These are phyloP conservation scores for Leptopilina clavipes DNA, from an alignment of 1,140 invertebrate genomes.

Conservation along the genomic window DNA sequence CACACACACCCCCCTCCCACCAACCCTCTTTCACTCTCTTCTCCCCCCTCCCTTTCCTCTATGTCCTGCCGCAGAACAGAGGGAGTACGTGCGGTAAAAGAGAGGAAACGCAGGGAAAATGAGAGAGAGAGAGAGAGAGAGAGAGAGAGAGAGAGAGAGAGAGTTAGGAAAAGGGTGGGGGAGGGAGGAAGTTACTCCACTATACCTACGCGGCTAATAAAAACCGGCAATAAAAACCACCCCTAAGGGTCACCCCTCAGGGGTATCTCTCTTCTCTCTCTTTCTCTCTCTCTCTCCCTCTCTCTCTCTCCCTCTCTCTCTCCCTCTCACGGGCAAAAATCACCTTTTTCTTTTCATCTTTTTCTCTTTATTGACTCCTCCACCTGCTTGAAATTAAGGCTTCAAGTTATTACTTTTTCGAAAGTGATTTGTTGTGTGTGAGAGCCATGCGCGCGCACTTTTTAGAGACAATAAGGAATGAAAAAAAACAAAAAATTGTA, in stretches of 20 bases:
- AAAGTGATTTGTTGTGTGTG: background rate
- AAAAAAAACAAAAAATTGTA: too few relatives aligned
- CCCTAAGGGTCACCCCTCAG: constrained; percentile 66
- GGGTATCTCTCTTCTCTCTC: constrained; percentile 34
- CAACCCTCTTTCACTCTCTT: too few relatives aligned
- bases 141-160: constrained; percentile 24
- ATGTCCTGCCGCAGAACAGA: constrained; percentile 52
- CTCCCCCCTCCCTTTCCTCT: constrained; percentile 39
- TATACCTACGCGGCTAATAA: constrained; percentile 73
- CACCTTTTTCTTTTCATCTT: constrained; percentile 43
- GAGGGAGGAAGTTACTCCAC: constrained; percentile 50
- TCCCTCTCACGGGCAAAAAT: constrained; percentile 43
- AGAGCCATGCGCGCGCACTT: too few relatives aligned
- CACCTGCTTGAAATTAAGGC: constrained; percentile 51
- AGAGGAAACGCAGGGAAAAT: constrained; percentile 47
- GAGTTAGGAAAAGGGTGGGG: constrained; percentile 47
- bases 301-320: constrained; percentile 44
- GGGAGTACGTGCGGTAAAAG: constrained; percentile 46
- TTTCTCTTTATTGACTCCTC: constrained; percentile 46
- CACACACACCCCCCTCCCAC: too few relatives aligned
- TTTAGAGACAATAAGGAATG: too few relatives aligned
- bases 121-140: too few relatives aligned
- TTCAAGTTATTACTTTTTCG: constrained; percentile 55
- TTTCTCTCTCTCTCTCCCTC: constrained; percentile 46
- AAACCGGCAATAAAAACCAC: constrained; percentile 75